Evolutionary conservation across 2,797 vertebrate species (phyloP), one percentile per base, ranked within the genome.

Genomic region (Falco berigora): DNA sequence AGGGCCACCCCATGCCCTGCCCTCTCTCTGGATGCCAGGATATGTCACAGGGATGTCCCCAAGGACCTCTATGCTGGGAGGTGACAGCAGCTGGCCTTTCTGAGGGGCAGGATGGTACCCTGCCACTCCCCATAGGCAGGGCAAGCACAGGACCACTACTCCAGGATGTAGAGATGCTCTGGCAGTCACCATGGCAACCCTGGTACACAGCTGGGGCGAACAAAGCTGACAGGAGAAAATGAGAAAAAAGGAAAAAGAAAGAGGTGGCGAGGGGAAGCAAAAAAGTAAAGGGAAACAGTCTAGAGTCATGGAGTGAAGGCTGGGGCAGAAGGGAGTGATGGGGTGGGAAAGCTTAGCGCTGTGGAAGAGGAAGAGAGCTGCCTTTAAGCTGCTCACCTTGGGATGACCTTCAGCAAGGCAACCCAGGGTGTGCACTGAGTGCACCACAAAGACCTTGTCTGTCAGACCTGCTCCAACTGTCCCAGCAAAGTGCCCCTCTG

Each of bases 161-260:
- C 55, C 0, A 0, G 79, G 90, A 96, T 84, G 94, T 94, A 66
- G 92, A 90, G 96, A 96, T 96, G 93, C 96, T 92, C 92, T 88
- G 80, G 89, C 85, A 93, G 96, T 98, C 81, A 49, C 97, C 95
- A 97, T 98, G 96, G 96, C 96, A 98, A 98, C 97, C 49, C 86
- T 24, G 1, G 84, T 96, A 97, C 91, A 95, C 97, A 97, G 97
- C 74, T 34, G 10, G 91, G 91, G 72, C 6, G 52, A 97, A 93
- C 91, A 96, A 96, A 97, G 93, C 96, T 96, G 91, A 92, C 68
- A 78, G 87, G 53, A 92, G 78, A 96, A 94, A 58, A 86, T 62
- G 25, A 6, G 61, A 50, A 56, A 30, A 78, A 55, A 53, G 24
- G 20, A 46, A 15, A 75, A 72, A 42, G 34, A 55, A 64, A 47